A percentile compares a stretch with the other conserved stretches of the same genome.
Conservation (phyloP, 2,888 invertebrate species). For the Epistrophe eligans region DNA sequence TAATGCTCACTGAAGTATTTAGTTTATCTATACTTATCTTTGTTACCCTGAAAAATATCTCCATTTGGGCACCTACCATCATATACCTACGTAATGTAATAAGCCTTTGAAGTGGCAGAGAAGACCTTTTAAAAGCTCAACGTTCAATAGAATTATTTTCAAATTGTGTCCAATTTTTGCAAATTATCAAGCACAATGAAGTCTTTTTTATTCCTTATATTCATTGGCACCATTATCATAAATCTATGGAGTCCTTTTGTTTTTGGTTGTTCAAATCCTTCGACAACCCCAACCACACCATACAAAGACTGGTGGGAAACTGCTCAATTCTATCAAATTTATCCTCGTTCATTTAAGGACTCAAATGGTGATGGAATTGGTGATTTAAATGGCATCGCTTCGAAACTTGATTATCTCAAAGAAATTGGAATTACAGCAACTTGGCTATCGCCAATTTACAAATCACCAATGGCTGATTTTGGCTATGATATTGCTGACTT, state of each 20-base stretch:
- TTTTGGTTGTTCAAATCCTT: constrained; percentile 38
- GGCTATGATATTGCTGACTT: constrained; percentile 91
- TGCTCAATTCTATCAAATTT: constrained; percentile 92
- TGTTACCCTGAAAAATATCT: neutral
- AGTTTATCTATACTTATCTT: constrained; percentile 28
- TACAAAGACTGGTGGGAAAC: constrained; percentile 92
- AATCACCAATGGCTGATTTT: constrained; percentile 90
- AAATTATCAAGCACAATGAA: constrained; percentile 55
- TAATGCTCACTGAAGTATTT: neutral
- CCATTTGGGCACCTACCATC: neutral
- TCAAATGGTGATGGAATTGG: constrained; percentile 92
- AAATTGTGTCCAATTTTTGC: constrained; percentile 28
- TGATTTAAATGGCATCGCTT: constrained; percentile 89
- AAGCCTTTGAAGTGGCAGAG: neutral
- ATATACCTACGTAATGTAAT: too few relatives aligned
- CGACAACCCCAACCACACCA: constrained; percentile 52
- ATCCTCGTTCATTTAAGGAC: constrained; percentile 93
- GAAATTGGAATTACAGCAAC: constrained; percentile 88
- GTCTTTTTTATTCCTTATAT: neutral
- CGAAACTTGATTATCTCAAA: constrained; percentile 87
- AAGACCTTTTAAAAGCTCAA: constrained; percentile 41
- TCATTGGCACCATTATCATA: neutral
- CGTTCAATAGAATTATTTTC: neutral
- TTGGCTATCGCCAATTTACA: constrained; percentile 90
- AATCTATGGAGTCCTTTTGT: constrained; percentile 2